Percentiles rank a stretch among this genome's conserved stretches.
Conservation (phyloP, 1,140 invertebrate genomes). For the Olivierus martensii region DNA sequence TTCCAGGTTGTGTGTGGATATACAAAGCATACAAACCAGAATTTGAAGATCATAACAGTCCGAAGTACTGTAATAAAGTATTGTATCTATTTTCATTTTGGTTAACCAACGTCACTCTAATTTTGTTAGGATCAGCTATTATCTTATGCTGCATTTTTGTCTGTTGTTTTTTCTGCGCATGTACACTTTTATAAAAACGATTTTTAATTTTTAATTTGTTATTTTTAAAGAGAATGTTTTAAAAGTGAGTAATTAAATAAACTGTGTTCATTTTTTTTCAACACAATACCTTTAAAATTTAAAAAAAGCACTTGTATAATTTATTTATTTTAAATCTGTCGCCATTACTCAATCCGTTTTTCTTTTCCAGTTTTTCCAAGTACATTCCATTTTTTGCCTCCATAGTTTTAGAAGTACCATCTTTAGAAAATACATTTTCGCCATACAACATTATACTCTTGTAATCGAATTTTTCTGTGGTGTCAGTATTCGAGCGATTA, state of each 20-base stretch:
- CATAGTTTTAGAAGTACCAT: neutral
- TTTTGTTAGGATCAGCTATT: slow-evolving; percentile 35
- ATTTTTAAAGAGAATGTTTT: no score
- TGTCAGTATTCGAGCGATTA: no score
- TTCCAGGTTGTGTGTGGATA: slow-evolving; percentile 51
- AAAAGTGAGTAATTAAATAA: no score
- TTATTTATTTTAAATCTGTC: neutral
- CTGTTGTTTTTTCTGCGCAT: neutral
- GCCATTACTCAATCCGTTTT: neutral
- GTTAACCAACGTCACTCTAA: slow-evolving; percentile 45
- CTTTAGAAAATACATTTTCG: neutral
- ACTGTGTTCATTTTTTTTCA: slow-evolving; percentile 6
- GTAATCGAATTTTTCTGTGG: neutral
- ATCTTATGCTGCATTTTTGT: no score
- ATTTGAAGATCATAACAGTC: slow-evolving; percentile 46
- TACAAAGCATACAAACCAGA: slow-evolving; percentile 55
- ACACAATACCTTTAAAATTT: no score
- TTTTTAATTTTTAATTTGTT: no score
- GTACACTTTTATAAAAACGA: no score
- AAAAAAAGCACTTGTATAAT: neutral
- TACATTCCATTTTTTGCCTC: neutral
- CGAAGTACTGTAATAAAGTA: slow-evolving; percentile 53
- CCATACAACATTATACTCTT: neutral
- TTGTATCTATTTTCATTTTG: slow-evolving; percentile 62
- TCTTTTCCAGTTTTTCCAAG: neutral